These are phyloP conservation scores for Ophthalmolycus amberensis DNA, from an alignment of 2,113 vertebrate genomes.

Conservation along the genomic window DNA sequence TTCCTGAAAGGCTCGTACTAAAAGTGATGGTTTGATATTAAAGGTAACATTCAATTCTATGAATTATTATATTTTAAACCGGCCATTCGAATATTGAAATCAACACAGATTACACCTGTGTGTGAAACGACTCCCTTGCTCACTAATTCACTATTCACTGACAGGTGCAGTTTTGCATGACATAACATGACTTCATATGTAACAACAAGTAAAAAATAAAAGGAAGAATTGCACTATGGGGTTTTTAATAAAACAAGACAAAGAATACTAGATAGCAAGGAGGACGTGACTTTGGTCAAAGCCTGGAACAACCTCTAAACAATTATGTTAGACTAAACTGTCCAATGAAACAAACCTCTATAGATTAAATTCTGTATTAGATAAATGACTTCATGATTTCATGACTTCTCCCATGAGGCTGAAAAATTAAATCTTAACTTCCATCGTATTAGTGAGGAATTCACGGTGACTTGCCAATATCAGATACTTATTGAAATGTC, in stretches of 20 bases:
- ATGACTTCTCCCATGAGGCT: neutral
- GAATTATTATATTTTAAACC: slow-evolving; percentile 6
- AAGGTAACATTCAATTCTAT: neutral
- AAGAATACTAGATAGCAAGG: neutral
- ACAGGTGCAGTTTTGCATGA: neutral
- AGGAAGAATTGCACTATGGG: too few relatives aligned
- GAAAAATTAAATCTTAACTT: neutral
- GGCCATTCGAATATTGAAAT: slow-evolving; percentile 8
- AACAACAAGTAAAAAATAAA: too few relatives aligned
- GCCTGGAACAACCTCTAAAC: neutral
- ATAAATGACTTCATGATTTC: neutral
- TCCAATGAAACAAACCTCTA: neutral
- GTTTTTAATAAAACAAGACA: too few relatives aligned
- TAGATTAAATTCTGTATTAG: neutral
- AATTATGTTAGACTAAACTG: neutral
- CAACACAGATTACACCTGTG: neutral
- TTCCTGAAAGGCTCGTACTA: slow-evolving; percentile 12
- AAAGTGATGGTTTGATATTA: slow-evolving; percentile 28
- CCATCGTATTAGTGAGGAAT: neutral
- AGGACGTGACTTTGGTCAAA: neutral
- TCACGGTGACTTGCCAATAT: neutral
- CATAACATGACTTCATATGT: neutral
- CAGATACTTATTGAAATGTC: neutral
- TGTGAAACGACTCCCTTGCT: neutral
- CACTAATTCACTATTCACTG: neutral